Conservation (phyloP, 2,797 vertebrate genomes). For the Mastacembelus armatus region DNA sequence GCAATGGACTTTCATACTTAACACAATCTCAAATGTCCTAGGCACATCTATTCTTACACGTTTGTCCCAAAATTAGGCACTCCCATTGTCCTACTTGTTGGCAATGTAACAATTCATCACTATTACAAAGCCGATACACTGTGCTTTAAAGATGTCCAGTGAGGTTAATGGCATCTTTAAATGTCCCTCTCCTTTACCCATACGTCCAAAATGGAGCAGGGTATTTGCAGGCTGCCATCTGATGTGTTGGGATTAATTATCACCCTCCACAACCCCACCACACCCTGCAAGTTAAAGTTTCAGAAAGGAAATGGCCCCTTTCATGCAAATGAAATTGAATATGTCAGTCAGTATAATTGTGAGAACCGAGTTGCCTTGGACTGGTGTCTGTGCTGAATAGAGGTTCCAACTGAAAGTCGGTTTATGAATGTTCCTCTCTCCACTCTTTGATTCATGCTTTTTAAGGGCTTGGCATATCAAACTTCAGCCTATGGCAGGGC, state of each 20-base stretch:
- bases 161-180: slow-evolving; percentile 82
- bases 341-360: slow-evolving; percentile 84
- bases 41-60: slow-evolving; percentile 6
- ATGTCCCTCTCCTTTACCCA: slow-evolving; percentile 67
- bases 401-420: slow-evolving; percentile 63
- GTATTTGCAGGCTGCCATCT: slow-evolving; percentile 77
- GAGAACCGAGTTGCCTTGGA: slow-evolving; percentile 71
- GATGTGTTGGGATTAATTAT: slow-evolving; percentile 85
- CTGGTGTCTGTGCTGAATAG: slow-evolving; percentile 66
- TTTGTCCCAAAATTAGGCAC: too few relatives aligned
- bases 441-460: slow-evolving; percentile 71
- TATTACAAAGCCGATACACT: slow-evolving; percentile 63
- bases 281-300: slow-evolving; percentile 79
- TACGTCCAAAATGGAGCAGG: slow-evolving; percentile 66
- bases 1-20: slow-evolving; percentile 12
- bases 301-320: slow-evolving; percentile 79
- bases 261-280: slow-evolving; percentile 69
- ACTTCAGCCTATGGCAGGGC: slow-evolving; percentile 59
- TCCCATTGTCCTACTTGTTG: slow-evolving; percentile 40
- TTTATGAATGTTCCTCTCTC: slow-evolving; percentile 70
- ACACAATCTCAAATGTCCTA: slow-evolving; percentile 28
- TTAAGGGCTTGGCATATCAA: slow-evolving; percentile 72
- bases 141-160: slow-evolving; percentile 68
- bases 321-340: slow-evolving; percentile 85
- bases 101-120: slow-evolving; percentile 69